Percentiles rank a stretch among this genome's conserved stretches.
Conservation (phyloP, 2,113 vertebrate species). For the Lepus europaeus region DNA sequence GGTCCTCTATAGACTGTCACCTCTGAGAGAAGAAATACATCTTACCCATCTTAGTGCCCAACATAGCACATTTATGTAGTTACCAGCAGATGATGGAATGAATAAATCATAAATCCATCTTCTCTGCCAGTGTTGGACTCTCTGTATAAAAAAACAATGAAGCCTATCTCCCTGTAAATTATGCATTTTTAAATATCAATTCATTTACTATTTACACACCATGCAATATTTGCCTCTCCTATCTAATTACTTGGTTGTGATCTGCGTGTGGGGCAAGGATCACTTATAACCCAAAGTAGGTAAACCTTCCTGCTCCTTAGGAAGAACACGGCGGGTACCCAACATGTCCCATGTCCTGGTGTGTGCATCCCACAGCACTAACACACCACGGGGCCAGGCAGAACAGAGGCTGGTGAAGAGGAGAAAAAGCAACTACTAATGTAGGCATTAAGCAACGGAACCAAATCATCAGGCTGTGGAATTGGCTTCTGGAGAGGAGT, state of each 20-base stretch:
- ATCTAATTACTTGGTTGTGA: constrained; percentile 24
- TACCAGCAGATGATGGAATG: background rate
- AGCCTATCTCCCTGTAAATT: background rate
- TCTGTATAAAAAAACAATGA: constrained; percentile 15
- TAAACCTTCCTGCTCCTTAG: background rate
- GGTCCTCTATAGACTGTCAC: background rate
- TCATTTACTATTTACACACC: constrained; percentile 19
- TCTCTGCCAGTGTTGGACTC: background rate
- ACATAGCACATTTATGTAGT: background rate
- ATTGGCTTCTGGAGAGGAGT: constrained; percentile 34
- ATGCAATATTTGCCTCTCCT: background rate
- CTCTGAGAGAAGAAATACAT: background rate
- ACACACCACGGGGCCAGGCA: background rate
- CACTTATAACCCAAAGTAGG: background rate
- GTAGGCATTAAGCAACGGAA: background rate
- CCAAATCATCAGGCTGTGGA: background rate
- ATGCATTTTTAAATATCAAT: background rate
- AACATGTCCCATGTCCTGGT: background rate
- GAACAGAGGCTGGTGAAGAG: background rate
- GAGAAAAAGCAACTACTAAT: background rate
- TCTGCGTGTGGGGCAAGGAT: constrained; percentile 5
- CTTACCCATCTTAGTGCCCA: background rate
- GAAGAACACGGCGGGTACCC: background rate
- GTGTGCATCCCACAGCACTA: background rate
- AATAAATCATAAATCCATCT: constrained; percentile 22